Base-by-base conservation (phyloP, 2,888 invertebrate species). In the Rambutsinella grinnellia region DNA sequence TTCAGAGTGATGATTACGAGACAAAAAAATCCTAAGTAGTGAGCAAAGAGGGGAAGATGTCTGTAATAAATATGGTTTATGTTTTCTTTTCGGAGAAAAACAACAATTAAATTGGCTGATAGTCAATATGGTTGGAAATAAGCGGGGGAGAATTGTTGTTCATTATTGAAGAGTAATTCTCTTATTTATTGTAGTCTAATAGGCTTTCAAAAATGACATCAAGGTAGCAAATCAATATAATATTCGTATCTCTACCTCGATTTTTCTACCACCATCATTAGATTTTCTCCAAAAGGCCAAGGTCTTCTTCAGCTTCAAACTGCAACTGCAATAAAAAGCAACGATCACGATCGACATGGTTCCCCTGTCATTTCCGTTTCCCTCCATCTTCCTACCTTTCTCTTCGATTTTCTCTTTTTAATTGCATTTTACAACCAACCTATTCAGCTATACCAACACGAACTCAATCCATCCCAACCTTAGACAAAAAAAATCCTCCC, bases 371-470 rank as follows among this genome's bases (percentile, higher is more conserved):
- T 49, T 49, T 61, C 17, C 47, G 17, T 47, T 28, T 58, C 27
- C 28, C n/a, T 17, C 17, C n/a, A 54, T 28, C 56, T 47, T 44
- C 49, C 57, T 26, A 24, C 56, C 46, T 56, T 56, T 27, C 15
- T 61, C 58, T 67, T 58, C 58, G 69, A 60, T 60, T 69, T 69
- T 51, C 60, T 36, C 58, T 19, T 57, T 69, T 61, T 69, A 69
- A 60, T 69, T 69, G 60, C 44, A 26, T 53, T 65, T 65, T 15
- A 28, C 21, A 44, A 44, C 54, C 23, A 10, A 19, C 21, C 54
- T 24, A 36, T 36, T 49, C 49, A 5, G 5, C 36, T 36, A 36
- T 17, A n/a, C 19, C 49, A 49, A 15, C 19, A 5, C 49, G 6
- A 49, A 15, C 49, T 49, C n/a, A 8, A 5, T 17, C 49, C 49